Conservation (phyloP, 1,140 invertebrate genomes). For the Antheraea pernyi region DNA sequence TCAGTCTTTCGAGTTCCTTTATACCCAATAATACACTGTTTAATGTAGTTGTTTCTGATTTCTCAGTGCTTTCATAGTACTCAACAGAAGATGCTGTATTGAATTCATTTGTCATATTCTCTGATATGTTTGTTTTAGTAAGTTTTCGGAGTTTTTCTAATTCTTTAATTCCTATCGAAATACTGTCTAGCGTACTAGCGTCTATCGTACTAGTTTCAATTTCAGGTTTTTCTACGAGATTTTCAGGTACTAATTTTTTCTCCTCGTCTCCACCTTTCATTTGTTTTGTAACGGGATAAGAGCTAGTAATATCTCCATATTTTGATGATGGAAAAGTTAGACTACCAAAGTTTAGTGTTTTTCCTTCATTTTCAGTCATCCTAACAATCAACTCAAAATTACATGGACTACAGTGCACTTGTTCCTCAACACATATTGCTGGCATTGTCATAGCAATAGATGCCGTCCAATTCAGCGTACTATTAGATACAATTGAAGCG, state of each 20-base stretch:
- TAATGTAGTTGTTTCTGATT: constrained; percentile 24
- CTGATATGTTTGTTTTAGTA: constrained; percentile 16
- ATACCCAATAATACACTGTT: constrained; percentile 14
- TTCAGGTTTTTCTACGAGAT: constrained; percentile 27
- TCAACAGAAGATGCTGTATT: constrained; percentile 35
- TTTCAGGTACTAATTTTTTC: constrained; percentile 22
- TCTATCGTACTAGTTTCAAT: constrained; percentile 18
- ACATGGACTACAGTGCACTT: constrained; percentile 51
- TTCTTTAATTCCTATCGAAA: constrained; percentile 28
- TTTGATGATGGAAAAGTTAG: background rate
- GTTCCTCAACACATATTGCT: constrained; percentile 44
- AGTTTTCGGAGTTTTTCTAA: constrained; percentile 42
- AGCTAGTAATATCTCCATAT: background rate
- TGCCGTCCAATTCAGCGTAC: constrained; percentile 37
- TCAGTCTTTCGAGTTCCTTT: constrained; percentile 23
- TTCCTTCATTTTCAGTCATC: constrained; percentile 8
- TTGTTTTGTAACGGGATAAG: background rate
- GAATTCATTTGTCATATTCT: constrained; percentile 16
- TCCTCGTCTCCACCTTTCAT: background rate
- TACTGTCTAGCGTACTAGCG: constrained; percentile 15
- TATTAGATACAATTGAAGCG: constrained; percentile 34
- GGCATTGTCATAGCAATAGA: constrained; percentile 34
- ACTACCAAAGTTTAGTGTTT: background rate
- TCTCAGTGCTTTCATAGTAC: constrained; percentile 31
- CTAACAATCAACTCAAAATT: constrained; percentile 35